Percentiles rank a stretch among this genome's conserved stretches.
phyloP scores from a whole-genome alignment of 2,888 invertebrate genomes.

The Sphaerophoria rueppellii region DNA sequence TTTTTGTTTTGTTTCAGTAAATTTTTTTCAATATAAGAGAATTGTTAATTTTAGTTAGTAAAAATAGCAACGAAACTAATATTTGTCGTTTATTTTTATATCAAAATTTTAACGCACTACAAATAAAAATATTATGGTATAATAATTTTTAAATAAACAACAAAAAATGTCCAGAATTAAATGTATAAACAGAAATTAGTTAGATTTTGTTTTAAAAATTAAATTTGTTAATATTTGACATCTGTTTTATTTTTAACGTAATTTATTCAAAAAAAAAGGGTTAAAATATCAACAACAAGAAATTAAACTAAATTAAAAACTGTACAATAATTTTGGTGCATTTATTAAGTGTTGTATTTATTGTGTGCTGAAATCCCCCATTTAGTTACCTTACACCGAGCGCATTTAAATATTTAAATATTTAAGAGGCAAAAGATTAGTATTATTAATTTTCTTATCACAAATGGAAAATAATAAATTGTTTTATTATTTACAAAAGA shows the following conservation, averaged over 20 bases:
- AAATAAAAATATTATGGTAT: background rate
- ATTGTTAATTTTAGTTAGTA: constrained; percentile 38
- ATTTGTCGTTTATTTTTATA: background rate
- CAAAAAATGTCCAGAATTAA: too few species aligned
- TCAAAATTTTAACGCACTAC: too few species aligned
- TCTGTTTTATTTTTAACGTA: background rate
- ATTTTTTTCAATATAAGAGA: constrained; percentile 25
- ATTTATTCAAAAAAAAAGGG: background rate
- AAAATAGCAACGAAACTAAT: constrained; percentile 34
- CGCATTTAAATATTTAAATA: constrained; percentile 14
- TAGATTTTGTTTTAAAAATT: too few species aligned
- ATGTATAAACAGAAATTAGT: too few species aligned
- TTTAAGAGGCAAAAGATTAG: constrained; percentile 28
- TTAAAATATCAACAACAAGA: background rate
- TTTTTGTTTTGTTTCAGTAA: background rate
- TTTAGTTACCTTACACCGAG: constrained; percentile 57
- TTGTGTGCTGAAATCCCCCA: constrained; percentile 72
- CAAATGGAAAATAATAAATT: constrained; percentile 54
- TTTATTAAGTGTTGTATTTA: constrained; percentile 50
- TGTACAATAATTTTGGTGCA: constrained; percentile 54
- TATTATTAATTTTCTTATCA: constrained; percentile 46
- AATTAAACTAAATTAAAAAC: constrained; percentile 20
- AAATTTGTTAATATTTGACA: too few species aligned
- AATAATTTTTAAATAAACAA: too few species aligned
- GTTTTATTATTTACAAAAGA: constrained; percentile 55